These are phyloP conservation scores for Micropoecilia bifurca DNA, from an alignment of 2,797 vertebrate species.

Conservation along the genomic window DNA sequence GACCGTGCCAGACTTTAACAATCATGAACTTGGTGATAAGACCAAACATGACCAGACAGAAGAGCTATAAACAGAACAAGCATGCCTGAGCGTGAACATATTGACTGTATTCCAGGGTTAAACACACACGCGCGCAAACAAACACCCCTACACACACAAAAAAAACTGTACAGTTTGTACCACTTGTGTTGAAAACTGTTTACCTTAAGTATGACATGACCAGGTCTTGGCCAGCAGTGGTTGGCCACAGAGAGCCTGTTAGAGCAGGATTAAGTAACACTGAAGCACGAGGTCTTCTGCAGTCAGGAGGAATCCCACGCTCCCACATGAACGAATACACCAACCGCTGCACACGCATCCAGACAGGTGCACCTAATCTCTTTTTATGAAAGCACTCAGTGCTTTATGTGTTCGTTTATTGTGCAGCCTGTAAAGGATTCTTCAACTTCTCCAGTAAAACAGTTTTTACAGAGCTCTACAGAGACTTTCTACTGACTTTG, in stretches of 20 bases:
- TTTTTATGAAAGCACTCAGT: slow-evolving; percentile 32
- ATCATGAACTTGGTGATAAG: slow-evolving; percentile 41
- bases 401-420: slow-evolving; percentile 64
- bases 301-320: slow-evolving; percentile 55
- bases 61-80: slow-evolving; percentile 12
- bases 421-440: slow-evolving; percentile 21
- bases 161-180: slow-evolving; percentile 27
- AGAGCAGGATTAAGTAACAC: slow-evolving; percentile 76
- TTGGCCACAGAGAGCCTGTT: slow-evolving; percentile 62
- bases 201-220: slow-evolving; percentile 66
- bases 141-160: neutral
- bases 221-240: slow-evolving; percentile 43
- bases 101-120: slow-evolving; percentile 24
- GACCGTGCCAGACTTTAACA: slow-evolving; percentile 23
- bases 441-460: slow-evolving; percentile 50
- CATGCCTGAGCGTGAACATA: slow-evolving; percentile 58
- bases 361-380: slow-evolving; percentile 45
- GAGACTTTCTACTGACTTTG: neutral
- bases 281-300: slow-evolving; percentile 66
- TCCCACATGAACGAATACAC: slow-evolving; percentile 23
- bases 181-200: slow-evolving; percentile 22
- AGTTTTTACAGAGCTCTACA: slow-evolving; percentile 33
- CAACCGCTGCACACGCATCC: slow-evolving; percentile 31
- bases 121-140: slow-evolving; percentile 3
- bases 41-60: slow-evolving; percentile 61